Percentiles rank a stretch among this genome's conserved stretches.
Evolutionary conservation across 2,797 vertebrate genomes (phyloP).

Genomic region (Morus bassanus): DNA sequence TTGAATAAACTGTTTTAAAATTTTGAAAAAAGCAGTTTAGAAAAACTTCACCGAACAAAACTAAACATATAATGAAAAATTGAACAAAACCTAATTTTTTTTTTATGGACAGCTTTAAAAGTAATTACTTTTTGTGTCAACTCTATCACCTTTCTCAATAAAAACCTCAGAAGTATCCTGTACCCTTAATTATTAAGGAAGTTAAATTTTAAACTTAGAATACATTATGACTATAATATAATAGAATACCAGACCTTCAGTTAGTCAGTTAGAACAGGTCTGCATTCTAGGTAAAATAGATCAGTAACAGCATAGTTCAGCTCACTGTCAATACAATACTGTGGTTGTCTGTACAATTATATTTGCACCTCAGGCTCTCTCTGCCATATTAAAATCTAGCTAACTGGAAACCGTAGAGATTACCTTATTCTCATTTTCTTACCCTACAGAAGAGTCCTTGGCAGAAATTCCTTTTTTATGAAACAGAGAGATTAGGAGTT

Average conservation of each 20-base stretch:
- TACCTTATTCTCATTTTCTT: not conserved
- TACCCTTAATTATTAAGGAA: not conserved
- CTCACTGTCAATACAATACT: not conserved
- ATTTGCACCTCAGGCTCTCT: not conserved
- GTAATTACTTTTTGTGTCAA: not conserved
- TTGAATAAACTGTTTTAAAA: not conserved
- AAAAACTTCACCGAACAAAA: not conserved
- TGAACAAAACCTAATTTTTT: not conserved
- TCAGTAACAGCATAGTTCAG: not conserved
- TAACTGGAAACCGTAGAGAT: not conserved
- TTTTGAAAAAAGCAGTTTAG: not conserved
- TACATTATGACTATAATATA: not conserved
- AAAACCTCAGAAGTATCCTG: not conserved
- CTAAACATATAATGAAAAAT: not conserved
- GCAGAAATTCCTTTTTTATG: not conserved
- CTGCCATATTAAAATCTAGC: not conserved
- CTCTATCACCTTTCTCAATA: not conserved
- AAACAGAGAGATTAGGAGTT: not conserved
- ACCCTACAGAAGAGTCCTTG: not conserved
- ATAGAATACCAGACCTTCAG: not conserved
- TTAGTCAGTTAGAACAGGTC: not conserved
- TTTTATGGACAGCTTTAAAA: not conserved
- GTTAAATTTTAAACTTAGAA: not conserved
- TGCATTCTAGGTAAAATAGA: not conserved
- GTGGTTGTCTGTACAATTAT: not conserved